These are phyloP conservation scores for Cremastinae sp. DNA, from an alignment of 2,888 invertebrate genomes.

Conservation along the genomic window DNA sequence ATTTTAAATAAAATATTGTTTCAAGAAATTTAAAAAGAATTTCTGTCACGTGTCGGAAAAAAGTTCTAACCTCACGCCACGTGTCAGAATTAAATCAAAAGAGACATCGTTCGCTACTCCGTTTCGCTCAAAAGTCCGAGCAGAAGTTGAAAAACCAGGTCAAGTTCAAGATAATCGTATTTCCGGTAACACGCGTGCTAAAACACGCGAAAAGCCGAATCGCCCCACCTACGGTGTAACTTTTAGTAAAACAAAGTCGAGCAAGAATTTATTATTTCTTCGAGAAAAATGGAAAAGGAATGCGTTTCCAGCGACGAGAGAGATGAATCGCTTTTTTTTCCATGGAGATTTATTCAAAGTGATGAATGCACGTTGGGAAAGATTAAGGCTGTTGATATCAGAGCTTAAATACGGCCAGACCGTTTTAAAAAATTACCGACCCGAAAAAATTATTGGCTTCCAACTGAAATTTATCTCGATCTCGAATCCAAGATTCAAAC, in stretches of 20 bases:
- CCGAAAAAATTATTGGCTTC: too few species aligned
- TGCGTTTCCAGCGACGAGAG: too few species aligned
- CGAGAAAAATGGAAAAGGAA: background rate
- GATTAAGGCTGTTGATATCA: conserved; percentile 10
- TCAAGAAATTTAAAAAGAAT: too few species aligned
- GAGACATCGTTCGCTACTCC: conserved; percentile 16
- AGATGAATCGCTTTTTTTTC: too few species aligned
- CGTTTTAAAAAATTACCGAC: conserved; percentile 1
- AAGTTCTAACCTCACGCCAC: background rate
- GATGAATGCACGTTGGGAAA: conserved; percentile 10
- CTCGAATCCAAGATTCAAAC: too few species aligned
- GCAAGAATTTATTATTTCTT: conserved; percentile 15
- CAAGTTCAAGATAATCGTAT: conserved; percentile 55
- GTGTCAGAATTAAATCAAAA: background rate
- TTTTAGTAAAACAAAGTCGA: background rate
- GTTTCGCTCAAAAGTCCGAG: conserved; percentile 22
- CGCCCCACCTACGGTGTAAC: conserved; percentile 14
- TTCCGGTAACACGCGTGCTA: conserved; percentile 43
- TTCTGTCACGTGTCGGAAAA: too few species aligned
- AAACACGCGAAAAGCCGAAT: background rate
- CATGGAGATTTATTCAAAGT: too few species aligned
- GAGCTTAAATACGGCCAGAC: background rate
- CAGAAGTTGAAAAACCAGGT: conserved; percentile 39
- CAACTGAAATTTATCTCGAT: too few species aligned
- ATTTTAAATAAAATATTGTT: too few species aligned